phyloP scores from a whole-genome alignment of 1,140 invertebrate species.

The Pararge aegeria region DNA sequence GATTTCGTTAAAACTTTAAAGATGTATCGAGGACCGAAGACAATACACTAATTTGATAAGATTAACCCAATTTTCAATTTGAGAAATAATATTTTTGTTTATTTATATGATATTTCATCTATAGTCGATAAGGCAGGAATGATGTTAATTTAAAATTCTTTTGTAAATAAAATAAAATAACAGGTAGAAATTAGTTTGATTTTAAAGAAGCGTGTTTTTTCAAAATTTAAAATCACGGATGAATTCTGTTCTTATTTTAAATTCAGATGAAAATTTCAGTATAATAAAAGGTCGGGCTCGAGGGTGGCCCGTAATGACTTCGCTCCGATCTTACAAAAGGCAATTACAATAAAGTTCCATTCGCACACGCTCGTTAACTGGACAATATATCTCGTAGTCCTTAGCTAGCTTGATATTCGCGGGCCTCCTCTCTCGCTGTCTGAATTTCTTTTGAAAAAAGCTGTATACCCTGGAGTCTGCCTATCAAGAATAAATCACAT shows the following conservation, averaged over 20 bases:
- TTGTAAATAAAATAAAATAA: too few relatives aligned
- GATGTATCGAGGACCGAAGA: too few relatives aligned
- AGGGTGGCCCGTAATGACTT: slow-evolving; percentile 63
- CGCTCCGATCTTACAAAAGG: slow-evolving; percentile 76
- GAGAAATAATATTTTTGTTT: too few relatives aligned
- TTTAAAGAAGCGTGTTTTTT: too few relatives aligned
- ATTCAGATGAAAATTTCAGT: slow-evolving; percentile 1
- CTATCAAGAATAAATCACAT: too few relatives aligned
- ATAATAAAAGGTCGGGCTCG: slow-evolving; percentile 4
- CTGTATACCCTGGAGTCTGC: background rate
- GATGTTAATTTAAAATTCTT: too few relatives aligned
- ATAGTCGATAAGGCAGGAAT: too few relatives aligned
- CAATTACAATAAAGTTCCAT: slow-evolving; percentile 80
- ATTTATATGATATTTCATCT: too few relatives aligned
- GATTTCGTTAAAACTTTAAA: too few relatives aligned
- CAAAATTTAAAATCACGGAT: background rate
- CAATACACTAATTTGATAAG: too few relatives aligned
- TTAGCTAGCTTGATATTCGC: slow-evolving; percentile 43
- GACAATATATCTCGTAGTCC: slow-evolving; percentile 67
- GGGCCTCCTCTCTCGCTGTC: slow-evolving; percentile 39
- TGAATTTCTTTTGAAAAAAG: slow-evolving; percentile 3
- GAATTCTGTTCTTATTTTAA: background rate
- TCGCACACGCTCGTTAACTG: slow-evolving; percentile 78
- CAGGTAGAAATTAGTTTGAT: too few relatives aligned
- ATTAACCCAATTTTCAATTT: too few relatives aligned